These are phyloP conservation scores for Chaetorhynchus papuensis DNA, from an alignment of 2,113 vertebrate genomes.

Conservation along the genomic window DNA sequence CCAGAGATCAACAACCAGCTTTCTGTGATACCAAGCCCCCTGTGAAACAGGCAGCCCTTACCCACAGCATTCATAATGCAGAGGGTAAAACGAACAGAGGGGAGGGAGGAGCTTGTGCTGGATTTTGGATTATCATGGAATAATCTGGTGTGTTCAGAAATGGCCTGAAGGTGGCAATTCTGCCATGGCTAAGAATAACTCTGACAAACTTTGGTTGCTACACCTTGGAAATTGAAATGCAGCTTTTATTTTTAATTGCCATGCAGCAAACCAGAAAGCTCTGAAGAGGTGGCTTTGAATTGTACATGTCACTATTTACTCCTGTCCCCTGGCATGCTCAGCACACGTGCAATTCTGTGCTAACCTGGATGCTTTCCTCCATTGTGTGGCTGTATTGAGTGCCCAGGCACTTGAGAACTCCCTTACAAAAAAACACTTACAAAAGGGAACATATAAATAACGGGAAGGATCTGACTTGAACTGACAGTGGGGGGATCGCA, in stretches of 20 bases:
- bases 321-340: background rate
- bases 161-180: slow-evolving; percentile 43
- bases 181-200: background rate
- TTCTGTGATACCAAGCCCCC: slow-evolving; percentile 67
- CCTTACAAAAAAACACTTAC: background rate
- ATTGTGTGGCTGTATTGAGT: background rate
- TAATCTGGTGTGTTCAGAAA: background rate
- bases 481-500: background rate
- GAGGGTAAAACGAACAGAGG: background rate
- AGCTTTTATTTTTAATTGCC: background rate
- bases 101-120: slow-evolving; percentile 1
- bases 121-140: background rate
- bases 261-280: background rate
- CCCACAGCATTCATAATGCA: slow-evolving; percentile 61
- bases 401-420: background rate
- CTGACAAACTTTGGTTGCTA: background rate
- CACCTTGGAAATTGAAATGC: background rate
- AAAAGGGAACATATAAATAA: slow-evolving; percentile 24
- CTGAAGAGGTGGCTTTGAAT: background rate
- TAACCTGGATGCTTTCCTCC: background rate
- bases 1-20: slow-evolving; percentile 73
- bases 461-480: slow-evolving; percentile 1
- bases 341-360: background rate
- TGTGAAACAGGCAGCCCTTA: slow-evolving; percentile 47
- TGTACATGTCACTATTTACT: background rate